Evolutionary conservation across 2,797 vertebrate species (phyloP), one percentile per base, ranked within the genome.

Genomic region (Eulemur coronatus): DNA sequence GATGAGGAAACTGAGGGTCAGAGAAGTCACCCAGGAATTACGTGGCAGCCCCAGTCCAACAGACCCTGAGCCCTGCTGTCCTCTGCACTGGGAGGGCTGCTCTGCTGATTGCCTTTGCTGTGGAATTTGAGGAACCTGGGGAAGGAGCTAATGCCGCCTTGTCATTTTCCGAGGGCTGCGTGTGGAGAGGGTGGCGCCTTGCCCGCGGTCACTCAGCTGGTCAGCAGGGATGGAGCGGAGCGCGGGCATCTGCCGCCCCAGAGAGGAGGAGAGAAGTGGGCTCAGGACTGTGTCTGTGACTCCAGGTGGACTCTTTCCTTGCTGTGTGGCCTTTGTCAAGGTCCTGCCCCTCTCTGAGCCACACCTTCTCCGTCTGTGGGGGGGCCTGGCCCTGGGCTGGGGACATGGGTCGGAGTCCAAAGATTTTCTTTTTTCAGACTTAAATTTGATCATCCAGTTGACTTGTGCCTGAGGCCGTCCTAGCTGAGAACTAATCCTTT

Each of bases 21-120:
- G 72, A 84, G 85, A 69, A 65, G 55, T 65, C 65, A 17, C n/a
- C 35, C 20, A 46, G 35, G 3, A 10, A 18, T 57, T 20, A 10
- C 0, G 0, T 12, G 26, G 70, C 61, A 61, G 69, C 30, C 11
- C 46, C 5, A 18, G 12, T 48, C 33, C 1, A 14, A 57, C 10
- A 24, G 61, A 30, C 46, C 38, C 43, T 14, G 38, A 57, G 9
- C 41, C 22, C 4, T 0, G 14, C 8, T n/a, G 9, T 8, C 57
- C 48, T 41, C 67, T 38, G 84, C 0, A 0, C 70, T 14, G 5
- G 4, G 18, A 9, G 7, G 46, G 38, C 35, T 7, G 18, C 18
- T 33, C 1, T 52, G 35, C 43, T 12, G 18, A 18, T 24, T 38
- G 33, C 24, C 35, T 92, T 30, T 46, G 33, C 30, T 50, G 82